Evolutionary conservation across 35 echinoderm and acorn worm species (phyloP).

Genomic region (Patiria miniata): DNA sequence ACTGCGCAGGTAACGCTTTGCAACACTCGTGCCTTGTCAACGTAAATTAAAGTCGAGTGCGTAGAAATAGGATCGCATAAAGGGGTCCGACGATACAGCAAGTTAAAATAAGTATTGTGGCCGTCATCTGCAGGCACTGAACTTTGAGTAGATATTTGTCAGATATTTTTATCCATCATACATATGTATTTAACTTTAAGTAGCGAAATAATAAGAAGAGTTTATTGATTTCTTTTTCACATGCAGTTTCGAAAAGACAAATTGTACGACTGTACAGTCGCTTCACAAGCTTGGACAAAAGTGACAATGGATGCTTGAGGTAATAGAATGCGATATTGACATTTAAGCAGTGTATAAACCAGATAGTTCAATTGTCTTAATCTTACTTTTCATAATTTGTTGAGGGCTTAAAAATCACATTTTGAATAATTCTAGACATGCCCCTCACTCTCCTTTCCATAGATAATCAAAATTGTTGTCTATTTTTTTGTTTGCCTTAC

Average conservation of each 20-base stretch:
- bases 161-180: too few relatives aligned
- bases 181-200: too few relatives aligned
- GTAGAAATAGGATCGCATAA: too few relatives aligned
- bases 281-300: slow-evolving; percentile 76
- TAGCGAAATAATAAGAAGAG: too few relatives aligned
- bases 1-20: too few relatives aligned
- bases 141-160: too few relatives aligned
- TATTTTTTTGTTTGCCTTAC: neutral
- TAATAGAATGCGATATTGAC: slow-evolving; percentile 9
- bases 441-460: neutral
- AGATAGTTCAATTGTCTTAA: neutral
- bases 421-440: neutral
- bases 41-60: too few relatives aligned
- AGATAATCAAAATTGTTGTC: neutral
- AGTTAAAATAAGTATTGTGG: too few relatives aligned
- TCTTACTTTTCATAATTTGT: neutral
- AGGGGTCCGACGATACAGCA: too few relatives aligned
- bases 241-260: slow-evolving; percentile 79
- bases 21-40: too few relatives aligned
- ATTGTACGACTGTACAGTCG: slow-evolving; percentile 76
- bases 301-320: slow-evolving; percentile 70
- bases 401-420: neutral
- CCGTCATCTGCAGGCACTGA: too few relatives aligned
- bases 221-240: slow-evolving; percentile 5
- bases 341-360: neutral